phyloP scores from a whole-genome alignment of 1,140 invertebrate species.

The Cotesia chilonis region DNA sequence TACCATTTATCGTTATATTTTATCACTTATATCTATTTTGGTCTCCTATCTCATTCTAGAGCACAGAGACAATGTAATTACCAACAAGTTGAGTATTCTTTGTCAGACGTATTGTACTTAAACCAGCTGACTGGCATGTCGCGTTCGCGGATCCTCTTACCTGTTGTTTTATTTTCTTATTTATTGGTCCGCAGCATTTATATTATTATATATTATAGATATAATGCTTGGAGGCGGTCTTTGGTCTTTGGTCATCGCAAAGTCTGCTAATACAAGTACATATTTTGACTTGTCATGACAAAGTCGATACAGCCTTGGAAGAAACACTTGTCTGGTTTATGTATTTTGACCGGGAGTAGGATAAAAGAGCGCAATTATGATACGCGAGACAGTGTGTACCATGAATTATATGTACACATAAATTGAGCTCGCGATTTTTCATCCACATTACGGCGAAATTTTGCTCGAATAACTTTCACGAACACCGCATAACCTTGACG shows the following conservation, averaged over 20 bases:
- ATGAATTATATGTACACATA: too few species aligned
- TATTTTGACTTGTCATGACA: neutral
- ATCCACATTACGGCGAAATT: constrained; percentile 38
- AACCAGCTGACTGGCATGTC: constrained; percentile 1
- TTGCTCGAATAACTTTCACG: constrained; percentile 54
- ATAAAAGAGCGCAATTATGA: too few species aligned
- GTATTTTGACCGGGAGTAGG: too few species aligned
- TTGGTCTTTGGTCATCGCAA: neutral
- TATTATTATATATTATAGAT: too few species aligned
- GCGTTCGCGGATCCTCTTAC: too few species aligned
- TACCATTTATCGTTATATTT: neutral
- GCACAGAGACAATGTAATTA: neutral
- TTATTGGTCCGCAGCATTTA: too few species aligned
- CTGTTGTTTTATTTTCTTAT: too few species aligned
- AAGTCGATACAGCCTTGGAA: neutral
- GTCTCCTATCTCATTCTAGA: neutral
- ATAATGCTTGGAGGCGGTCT: too few species aligned
- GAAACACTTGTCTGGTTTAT: too few species aligned
- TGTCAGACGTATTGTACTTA: too few species aligned
- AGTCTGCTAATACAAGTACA: neutral
- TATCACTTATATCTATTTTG: neutral
- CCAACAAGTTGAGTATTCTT: neutral
- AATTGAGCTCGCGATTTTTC: too few species aligned
- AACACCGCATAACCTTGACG: constrained; percentile 50
- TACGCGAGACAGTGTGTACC: too few species aligned